Evolutionary conservation across 2,797 vertebrate species (phyloP).

Genomic region (Telmatherina bonti): DNA sequence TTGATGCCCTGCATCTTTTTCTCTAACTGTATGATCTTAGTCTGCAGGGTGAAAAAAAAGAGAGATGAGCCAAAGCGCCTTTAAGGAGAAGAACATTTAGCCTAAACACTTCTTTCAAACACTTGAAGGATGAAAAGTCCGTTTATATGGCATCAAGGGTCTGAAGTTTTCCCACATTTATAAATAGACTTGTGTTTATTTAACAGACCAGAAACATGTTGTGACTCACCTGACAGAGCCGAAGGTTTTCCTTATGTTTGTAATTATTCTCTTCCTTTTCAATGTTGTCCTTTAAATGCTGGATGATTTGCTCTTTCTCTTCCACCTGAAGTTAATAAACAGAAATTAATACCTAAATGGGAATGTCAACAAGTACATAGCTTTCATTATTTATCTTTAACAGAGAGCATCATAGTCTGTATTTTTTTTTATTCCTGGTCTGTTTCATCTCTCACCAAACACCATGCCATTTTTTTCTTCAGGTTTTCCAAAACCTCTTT

Average conservation of each 20-base stretch:
- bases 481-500: conserved; percentile 66
- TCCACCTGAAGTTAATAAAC: conserved; percentile 30
- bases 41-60: conserved; percentile 29
- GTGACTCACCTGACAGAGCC: conserved; percentile 54
- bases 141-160: not conserved
- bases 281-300: conserved; percentile 52
- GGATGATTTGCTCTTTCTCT: conserved; percentile 53
- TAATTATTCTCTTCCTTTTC: conserved; percentile 54
- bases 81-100: not conserved
- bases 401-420: no score
- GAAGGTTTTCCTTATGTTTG: conserved; percentile 62
- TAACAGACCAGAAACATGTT: conserved; percentile 11
- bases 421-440: not conserved
- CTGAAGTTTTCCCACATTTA: conserved; percentile 12
- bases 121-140: not conserved
- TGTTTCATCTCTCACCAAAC: conserved; percentile 49
- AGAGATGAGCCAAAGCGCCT: not conserved
- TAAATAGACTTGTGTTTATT: conserved; percentile 19
- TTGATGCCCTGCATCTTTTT: conserved; percentile 46
- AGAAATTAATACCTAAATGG: not conserved
- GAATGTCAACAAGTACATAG: not conserved
- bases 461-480: conserved; percentile 68
- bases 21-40: conserved; percentile 39
- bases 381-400: not conserved
- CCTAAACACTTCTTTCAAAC: conserved; percentile 11